Evolutionary conservation across 2,888 invertebrate genomes (phyloP), one percentile per base, ranked within the genome.

Genomic region (Phengaris alcon): DNA sequence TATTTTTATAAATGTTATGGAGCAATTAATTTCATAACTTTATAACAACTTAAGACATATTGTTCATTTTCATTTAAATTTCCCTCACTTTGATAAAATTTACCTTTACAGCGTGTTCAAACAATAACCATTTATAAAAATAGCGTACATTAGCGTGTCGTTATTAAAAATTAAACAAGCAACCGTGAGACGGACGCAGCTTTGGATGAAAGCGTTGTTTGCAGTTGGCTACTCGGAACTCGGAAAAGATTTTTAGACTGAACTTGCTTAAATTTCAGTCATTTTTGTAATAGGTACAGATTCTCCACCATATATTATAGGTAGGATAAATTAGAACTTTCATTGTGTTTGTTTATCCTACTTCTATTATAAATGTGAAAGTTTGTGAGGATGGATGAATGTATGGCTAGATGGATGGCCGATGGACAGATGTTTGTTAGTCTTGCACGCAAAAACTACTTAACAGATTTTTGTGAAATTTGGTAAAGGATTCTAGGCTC

Each of bases 111-210:
- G 54, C 54, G 54, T 72, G 72, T 72, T 72, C 8, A 35, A 72
- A 72, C 54, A 52, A 70, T 72, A 35, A 22, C 51, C 72, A 54
- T 54, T 54, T 72, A 72, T 35, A 54, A 72, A 72, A 72, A 72
- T 52, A 72, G 72, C 72, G 54, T 72, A 52, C 72, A 72, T 72
- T 54, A 52, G 72, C 54, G 72, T 72, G 72, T 72, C 54, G 54
- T 72, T 54, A 72, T 54, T 72, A 72, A 72, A 72, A 52, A 35
- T 54, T 72, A 54, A 72, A 72, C 72, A 52, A 72, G 72, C 72
- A 35, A 10, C 54, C 22, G 72, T 52, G 72, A 72, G 52, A 72
- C 52, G 52, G 35, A 22, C 72, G 72, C 72, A 52, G 35, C 72
- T 54, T 13, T 54, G 72, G 13, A 72, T 54, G 52, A 35, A 64